Base-by-base conservation (phyloP, 1,140 invertebrate genomes). In the Drosophila ogumai region DNA sequence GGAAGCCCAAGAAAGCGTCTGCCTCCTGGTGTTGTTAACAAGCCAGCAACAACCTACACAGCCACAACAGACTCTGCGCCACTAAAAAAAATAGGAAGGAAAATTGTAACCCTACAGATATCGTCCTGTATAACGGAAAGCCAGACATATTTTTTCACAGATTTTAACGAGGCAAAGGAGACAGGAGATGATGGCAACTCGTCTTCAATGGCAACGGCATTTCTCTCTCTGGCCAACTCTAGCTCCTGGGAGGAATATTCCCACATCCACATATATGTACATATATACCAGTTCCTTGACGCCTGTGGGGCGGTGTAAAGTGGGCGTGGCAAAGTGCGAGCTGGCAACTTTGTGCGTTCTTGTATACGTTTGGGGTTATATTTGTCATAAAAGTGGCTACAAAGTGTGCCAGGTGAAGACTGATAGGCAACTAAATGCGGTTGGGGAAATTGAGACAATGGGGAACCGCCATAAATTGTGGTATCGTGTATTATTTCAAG, bases 341-440 rank as follows among this genome's bases (percentile, higher is more conserved):
- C 50, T 49, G 36, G 47, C 82, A 87, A 86, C 82, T 72, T 87
- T 87, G 74, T 84, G 41, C 28, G 41, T 36, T 43, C 36, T 47
- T 38, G 38, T 17, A 49, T 57, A 65, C 49, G 50, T 75, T 49
- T 59, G 52, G 44, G 74, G 61, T 77, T 82, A 59, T 69, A 81
- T 88, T 78, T 88, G 84, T 85, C 84, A 90, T 90, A 88, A 90
- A 90, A 88, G 77, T 85, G 74, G 85, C 85, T 65, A 90, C 84
- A 88, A 88, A 90, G 85, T 81, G 81, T 69, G 78, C 57, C 80
- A 81, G 71, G 78, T 81, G 54, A 34, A 49, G 36, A 59, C 43
- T 34, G 69, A 71, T 56, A 32, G 65, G 32, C 38, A 31, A 67
- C 66, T 67, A 17, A 56, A 63, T 38, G 56, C 47, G 43, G 41